A percentile compares a stretch with the other conserved stretches of the same genome.
Evolutionary conservation across 1,140 invertebrate genomes (phyloP).

Genomic region (Ceratitis capitata): DNA sequence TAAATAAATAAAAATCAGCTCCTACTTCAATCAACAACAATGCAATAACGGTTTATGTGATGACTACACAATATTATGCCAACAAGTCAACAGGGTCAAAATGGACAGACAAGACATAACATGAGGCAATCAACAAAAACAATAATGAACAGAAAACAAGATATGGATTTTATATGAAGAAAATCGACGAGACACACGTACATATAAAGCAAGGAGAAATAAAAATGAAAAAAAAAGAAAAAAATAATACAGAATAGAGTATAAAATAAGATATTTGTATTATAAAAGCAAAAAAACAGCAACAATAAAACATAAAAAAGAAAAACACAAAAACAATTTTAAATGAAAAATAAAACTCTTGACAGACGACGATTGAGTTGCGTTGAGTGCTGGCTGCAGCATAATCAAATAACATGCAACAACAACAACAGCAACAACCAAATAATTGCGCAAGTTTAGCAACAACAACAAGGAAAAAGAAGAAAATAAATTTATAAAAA

Average conservation of each 20-base stretch:
- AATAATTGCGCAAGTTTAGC: not conserved
- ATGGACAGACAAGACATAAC: not conserved
- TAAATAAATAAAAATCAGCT: no score
- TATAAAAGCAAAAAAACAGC: not conserved
- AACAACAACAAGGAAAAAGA: not conserved
- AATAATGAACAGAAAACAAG: not conserved
- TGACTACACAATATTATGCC: not conserved
- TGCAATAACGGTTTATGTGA: not conserved
- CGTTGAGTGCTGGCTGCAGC: not conserved
- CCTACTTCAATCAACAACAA: no score
- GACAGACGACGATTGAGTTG: not conserved
- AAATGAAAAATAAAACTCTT: not conserved
- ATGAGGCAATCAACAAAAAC: not conserved
- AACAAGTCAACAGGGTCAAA: not conserved
- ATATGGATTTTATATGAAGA: not conserved
- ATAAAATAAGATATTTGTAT: not conserved
- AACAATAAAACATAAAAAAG: not conserved
- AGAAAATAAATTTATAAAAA: not conserved
- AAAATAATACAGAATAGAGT: conserved; percentile 3
- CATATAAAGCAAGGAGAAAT: not conserved
- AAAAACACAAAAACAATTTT: not conserved
- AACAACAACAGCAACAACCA: not conserved
- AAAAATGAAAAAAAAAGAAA: no score
- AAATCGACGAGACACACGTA: not conserved
- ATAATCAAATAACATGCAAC: not conserved